A percentile compares a stretch with the other conserved stretches of the same genome.
These are phyloP conservation scores for Mirounga angustirostris DNA, from an alignment of 2,113 vertebrate genomes.

Conservation along the genomic window DNA sequence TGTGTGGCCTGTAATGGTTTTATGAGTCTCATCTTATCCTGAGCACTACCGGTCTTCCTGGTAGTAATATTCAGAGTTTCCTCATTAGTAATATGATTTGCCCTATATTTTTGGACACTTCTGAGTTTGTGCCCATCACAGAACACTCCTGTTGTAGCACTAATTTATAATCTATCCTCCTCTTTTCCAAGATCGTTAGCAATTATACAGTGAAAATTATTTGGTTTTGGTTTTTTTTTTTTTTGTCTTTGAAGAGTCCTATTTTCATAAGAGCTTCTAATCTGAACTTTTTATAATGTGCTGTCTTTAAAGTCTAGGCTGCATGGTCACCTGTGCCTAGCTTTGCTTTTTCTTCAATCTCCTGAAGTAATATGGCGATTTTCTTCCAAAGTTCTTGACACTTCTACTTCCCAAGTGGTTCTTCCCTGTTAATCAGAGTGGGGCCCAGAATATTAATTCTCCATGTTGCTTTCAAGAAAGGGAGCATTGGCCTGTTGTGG, in stretches of 20 bases:
- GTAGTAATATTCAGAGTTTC: not conserved
- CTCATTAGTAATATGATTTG: not conserved
- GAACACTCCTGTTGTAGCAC: not conserved
- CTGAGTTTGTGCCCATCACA: not conserved
- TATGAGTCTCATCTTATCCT: not conserved
- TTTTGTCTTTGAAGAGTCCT: not conserved
- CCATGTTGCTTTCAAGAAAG: not conserved
- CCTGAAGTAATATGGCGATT: not conserved
- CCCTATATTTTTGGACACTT: not conserved
- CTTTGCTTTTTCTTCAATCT: not conserved
- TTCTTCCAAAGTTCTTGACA: not conserved
- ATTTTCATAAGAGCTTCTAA: not conserved
- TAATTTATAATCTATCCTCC: not conserved
- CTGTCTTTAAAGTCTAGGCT: not conserved
- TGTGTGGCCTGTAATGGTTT: not conserved
- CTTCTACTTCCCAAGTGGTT: not conserved
- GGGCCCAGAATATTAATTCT: not conserved
- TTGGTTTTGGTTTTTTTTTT: not conserved
- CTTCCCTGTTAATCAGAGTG: not conserved
- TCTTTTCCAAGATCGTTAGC: not conserved
- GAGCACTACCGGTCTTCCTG: not conserved
- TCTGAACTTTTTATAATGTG: not conserved
- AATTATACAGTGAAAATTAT: not conserved
- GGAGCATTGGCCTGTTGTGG: not conserved
- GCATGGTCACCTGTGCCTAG: no score